A percentile compares a stretch with the other conserved stretches of the same genome.
Evolutionary conservation across 1,140 invertebrate species (phyloP).

Genomic region (Hyles vespertilio): DNA sequence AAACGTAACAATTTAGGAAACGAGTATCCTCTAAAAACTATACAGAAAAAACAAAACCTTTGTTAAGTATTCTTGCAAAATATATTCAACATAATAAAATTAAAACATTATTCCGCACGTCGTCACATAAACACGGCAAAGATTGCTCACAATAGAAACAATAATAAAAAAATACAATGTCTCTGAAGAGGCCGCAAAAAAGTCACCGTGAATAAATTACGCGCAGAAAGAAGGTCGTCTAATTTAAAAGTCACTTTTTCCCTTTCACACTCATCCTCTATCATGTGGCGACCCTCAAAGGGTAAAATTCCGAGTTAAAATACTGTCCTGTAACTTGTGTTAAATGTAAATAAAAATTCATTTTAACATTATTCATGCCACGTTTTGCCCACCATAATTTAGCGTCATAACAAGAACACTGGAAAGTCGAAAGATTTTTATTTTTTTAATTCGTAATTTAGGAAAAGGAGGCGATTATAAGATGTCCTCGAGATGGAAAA

Average conservation of each 20-base stretch:
- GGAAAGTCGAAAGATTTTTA: too few relatives aligned
- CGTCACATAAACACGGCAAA: too few relatives aligned
- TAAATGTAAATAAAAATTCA: constrained; percentile 1
- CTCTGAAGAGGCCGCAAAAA: constrained; percentile 6
- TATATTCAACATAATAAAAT: too few relatives aligned
- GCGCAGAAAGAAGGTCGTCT: constrained; percentile 16
- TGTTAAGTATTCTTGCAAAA: too few relatives aligned
- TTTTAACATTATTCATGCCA: background rate
- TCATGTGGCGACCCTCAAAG: constrained; percentile 19
- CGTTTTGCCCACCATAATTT: background rate
- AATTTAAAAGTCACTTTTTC: constrained; percentile 32
- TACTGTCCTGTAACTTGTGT: constrained; percentile 20
- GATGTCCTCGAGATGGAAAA: too few relatives aligned
- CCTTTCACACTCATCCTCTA: constrained; percentile 27
- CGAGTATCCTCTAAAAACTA: too few relatives aligned
- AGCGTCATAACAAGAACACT: too few relatives aligned
- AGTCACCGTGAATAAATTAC: constrained; percentile 27
- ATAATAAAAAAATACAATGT: constrained; percentile 1
- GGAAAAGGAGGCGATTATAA: too few relatives aligned
- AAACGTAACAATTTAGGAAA: too few relatives aligned
- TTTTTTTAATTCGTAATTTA: too few relatives aligned
- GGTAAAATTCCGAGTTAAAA: constrained; percentile 12
- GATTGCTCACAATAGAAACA: constrained; percentile 3
- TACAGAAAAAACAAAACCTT: too few relatives aligned
- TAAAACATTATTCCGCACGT: too few relatives aligned